Evolutionary conservation across 2,113 vertebrate genomes (phyloP).

Genomic region (Corythaixoides concolor): DNA sequence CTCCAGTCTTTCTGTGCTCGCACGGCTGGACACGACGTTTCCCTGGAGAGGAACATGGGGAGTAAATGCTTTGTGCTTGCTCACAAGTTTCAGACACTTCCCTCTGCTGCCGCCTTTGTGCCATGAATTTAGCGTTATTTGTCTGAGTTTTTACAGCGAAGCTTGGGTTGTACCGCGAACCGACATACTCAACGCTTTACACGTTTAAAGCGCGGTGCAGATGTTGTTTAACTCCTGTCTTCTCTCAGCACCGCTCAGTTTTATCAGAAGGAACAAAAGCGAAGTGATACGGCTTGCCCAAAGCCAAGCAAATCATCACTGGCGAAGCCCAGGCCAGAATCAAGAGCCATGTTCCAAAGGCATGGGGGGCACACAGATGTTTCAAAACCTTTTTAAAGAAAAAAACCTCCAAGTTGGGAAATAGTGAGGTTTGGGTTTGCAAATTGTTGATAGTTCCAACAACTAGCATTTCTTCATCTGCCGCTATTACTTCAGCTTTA

Average conservation of each 20-base stretch:
- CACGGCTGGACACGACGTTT: background rate
- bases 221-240: background rate
- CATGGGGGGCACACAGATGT: accelerated
- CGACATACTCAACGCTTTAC: background rate
- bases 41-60: background rate
- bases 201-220: background rate
- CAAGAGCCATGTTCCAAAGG: accelerated
- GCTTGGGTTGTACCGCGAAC: background rate
- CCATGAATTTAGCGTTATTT: background rate
- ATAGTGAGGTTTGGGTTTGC: background rate
- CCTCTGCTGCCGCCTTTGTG: background rate
- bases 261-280: background rate
- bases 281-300: accelerated
- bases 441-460: background rate
- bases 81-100: background rate
- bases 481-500: background rate
- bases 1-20: background rate
- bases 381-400: background rate
- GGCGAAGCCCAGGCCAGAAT: background rate
- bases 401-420: background rate
- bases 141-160: background rate
- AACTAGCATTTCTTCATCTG: background rate
- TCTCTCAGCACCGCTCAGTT: no score
- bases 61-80: background rate
- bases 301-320: background rate